These are phyloP conservation scores for Zootoca vivipara DNA, from an alignment of 2,113 vertebrate species.

Conservation along the genomic window DNA sequence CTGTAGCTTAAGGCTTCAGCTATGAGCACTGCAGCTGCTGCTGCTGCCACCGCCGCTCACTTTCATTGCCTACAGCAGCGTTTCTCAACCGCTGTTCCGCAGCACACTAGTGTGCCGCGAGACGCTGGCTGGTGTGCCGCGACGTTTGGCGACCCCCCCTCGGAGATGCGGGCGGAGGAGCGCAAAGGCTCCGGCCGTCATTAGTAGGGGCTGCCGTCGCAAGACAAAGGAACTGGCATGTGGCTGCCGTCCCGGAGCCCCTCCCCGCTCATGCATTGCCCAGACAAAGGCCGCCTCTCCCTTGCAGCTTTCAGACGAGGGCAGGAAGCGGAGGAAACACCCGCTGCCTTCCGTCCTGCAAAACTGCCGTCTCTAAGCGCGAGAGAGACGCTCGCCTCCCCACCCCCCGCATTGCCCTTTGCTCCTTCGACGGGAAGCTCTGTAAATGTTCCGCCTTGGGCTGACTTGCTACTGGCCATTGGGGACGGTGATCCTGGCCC, in stretches of 20 bases:
- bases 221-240: neutral
- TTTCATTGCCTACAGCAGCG: too few species aligned
- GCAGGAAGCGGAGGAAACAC: neutral
- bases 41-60: too few species aligned
- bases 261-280: neutral
- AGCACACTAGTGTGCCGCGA: too few species aligned
- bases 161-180: conserved; percentile 23
- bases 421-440: conserved; percentile 11
- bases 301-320: neutral
- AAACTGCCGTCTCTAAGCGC: too few species aligned
- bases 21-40: too few species aligned
- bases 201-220: neutral
- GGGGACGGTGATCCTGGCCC: conserved; percentile 38
- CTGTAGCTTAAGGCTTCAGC: too few species aligned
- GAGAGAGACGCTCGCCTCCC: neutral
- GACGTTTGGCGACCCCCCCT: too few species aligned
- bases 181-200: too few species aligned
- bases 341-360: neutral
- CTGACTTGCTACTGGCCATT: conserved; percentile 57
- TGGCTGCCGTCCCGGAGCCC: neutral
- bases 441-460: conserved; percentile 71
- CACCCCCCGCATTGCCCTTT: neutral
- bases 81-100: too few species aligned
- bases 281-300: neutral
- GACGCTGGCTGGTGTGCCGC: too few species aligned